Percentiles rank a stretch among this genome's conserved stretches.
These are phyloP conservation scores for Drosophila bifasciata DNA, from an alignment of 1,140 invertebrate genomes.

Conservation along the genomic window DNA sequence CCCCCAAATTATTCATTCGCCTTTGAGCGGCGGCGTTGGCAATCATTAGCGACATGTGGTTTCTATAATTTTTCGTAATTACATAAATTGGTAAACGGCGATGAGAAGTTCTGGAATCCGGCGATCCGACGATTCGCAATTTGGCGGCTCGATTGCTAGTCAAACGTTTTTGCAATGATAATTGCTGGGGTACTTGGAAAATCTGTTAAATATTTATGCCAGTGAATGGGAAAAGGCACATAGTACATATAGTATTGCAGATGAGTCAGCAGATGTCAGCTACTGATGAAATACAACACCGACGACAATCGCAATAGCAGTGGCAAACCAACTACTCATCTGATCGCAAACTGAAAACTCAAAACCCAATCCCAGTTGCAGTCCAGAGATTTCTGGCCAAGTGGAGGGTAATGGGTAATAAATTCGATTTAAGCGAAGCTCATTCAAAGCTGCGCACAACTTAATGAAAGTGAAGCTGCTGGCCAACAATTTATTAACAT, in stretches of 20 bases:
- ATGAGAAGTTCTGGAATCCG: slow-evolving; percentile 44
- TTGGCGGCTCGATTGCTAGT: slow-evolving; percentile 23
- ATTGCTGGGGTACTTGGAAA: slow-evolving; percentile 37
- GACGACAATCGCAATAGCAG: slow-evolving; percentile 10
- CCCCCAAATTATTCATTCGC: neutral
- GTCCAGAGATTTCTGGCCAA: slow-evolving; percentile 25
- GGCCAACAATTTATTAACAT: slow-evolving; percentile 77
- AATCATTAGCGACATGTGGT: slow-evolving; percentile 60
- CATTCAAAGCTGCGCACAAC: slow-evolving; percentile 45
- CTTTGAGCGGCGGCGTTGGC: slow-evolving; percentile 43
- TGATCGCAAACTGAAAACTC: slow-evolving; percentile 16
- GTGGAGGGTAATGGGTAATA: slow-evolving; percentile 46
- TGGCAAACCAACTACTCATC: slow-evolving; percentile 18
- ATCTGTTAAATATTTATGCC: slow-evolving; percentile 64
- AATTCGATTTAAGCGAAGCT: slow-evolving; percentile 59
- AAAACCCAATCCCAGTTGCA: too few relatives aligned
- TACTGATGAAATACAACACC: slow-evolving; percentile 24
- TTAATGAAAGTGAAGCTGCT: slow-evolving; percentile 71
- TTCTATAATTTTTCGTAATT: slow-evolving; percentile 66
- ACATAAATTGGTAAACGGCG: slow-evolving; percentile 53
- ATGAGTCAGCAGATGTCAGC: slow-evolving; percentile 32
- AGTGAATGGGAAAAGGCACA: slow-evolving; percentile 38
- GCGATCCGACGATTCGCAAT: slow-evolving; percentile 25
- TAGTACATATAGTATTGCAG: too few relatives aligned
- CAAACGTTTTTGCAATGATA: slow-evolving; percentile 58